Evolutionary conservation across 2,797 vertebrate genomes (phyloP), one percentile per base, ranked within the genome.

Genomic region (Rhyacichthys aspro): DNA sequence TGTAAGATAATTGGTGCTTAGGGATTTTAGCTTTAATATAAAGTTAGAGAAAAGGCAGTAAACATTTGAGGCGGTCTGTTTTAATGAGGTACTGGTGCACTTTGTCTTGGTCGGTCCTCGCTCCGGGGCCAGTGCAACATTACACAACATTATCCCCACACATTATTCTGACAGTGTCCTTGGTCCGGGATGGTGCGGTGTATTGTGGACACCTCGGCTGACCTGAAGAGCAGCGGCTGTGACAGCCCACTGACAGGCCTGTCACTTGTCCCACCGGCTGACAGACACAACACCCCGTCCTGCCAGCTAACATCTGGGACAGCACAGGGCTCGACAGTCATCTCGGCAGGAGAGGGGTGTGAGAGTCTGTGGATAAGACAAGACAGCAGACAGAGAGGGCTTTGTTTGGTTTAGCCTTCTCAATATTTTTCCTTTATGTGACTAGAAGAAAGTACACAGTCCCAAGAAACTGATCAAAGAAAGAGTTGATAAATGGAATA

Each of bases 231-330:
- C 67, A 70, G 67, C 86, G 64, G 81, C 86, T 77, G 76, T 82
- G 89, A 87, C 89, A 88, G 67, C 73, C 75, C 19, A 63, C 78
- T 59, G 61, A 70, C 67, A 59, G 47, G 52, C 57, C 77, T 85
- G 87, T 89, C 89, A 84, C 68, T 79, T 54, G 71, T 78, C 68
- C 75, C 84, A 85, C 83, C 83, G 80, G 78, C 60, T 15, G 79
- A 81, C n/a, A n/a, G n/a, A n/a, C n/a, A n/a, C n/a, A n/a, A n/a
- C n/a, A n/a, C n/a, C n/a, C n/a, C n/a, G n/a, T n/a, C n/a, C n/a
- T n/a, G n/a, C n/a, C n/a, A n/a, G n/a, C n/a, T n/a, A n/a, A 81
- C 80, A 87, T 88, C 76, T 76, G 81, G 72, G 64, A 38, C 61
- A 75, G 80, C 74, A 74, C 69, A 68, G 81, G 74, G 65, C 11